phyloP scores from a whole-genome alignment of 2,113 vertebrate genomes.

The Donacobius atricapilla region DNA sequence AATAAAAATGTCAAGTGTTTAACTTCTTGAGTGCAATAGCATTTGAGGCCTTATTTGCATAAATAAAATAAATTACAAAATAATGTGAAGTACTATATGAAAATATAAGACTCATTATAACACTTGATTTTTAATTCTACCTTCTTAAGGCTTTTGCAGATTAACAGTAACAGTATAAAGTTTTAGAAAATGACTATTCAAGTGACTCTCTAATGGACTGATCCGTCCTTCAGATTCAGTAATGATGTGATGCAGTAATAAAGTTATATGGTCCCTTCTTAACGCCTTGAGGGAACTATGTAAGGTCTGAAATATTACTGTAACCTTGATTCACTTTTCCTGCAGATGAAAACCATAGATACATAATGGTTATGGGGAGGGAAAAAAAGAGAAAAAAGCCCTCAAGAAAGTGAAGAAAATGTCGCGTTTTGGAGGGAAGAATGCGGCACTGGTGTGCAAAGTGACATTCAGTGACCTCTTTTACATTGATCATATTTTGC shows the following conservation, averaged over 20 bases:
- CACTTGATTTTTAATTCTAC: neutral
- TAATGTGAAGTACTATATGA: neutral
- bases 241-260: neutral
- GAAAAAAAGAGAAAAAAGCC: accelerated
- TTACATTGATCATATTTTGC: neutral
- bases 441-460: neutral
- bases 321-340: neutral
- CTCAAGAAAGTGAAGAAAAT: neutral
- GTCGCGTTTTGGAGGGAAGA: neutral
- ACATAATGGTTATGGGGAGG: neutral
- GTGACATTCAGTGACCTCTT: neutral
- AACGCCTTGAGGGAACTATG: slow-evolving; percentile 4
- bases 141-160: neutral
- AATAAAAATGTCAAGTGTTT: slow-evolving; percentile 79
- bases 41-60: slow-evolving; percentile 45
- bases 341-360: neutral
- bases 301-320: neutral
- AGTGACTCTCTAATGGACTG: neutral
- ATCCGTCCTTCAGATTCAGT: slow-evolving; percentile 8
- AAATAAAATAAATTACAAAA: slow-evolving; percentile 62
- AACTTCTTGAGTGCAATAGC: slow-evolving; percentile 53
- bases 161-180: neutral
- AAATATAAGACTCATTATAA: neutral
- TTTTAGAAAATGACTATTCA: neutral
- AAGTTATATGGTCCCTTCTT: slow-evolving; percentile 4